These are phyloP conservation scores for Dolichoris vasculosae DNA, from an alignment of 1,140 invertebrate genomes.

Conservation along the genomic window DNA sequence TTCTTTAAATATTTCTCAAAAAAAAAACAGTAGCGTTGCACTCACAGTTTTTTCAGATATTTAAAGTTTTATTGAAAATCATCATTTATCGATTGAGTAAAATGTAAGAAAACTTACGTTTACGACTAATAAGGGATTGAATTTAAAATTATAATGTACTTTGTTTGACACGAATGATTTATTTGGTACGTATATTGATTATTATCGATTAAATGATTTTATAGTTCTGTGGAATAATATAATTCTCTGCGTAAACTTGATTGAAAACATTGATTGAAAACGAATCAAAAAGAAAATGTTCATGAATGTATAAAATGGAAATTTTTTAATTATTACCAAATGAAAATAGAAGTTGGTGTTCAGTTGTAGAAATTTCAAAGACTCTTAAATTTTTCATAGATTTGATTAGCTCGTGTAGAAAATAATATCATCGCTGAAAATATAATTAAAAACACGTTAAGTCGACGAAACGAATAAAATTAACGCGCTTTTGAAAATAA, in stretches of 20 bases:
- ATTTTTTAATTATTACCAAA: too few relatives aligned
- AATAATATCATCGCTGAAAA: background rate
- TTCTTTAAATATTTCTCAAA: background rate
- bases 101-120: constrained; percentile 17
- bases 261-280: too few relatives aligned
- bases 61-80: background rate
- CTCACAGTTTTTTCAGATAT: background rate
- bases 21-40: constrained; percentile 14
- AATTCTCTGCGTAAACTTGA: too few relatives aligned
- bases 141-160: constrained; percentile 19
- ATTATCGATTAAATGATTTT: constrained; percentile 5
- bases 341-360: background rate
- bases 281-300: too few relatives aligned
- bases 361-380: too few relatives aligned
- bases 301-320: too few relatives aligned
- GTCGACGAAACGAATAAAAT: too few relatives aligned
- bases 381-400: too few relatives aligned
- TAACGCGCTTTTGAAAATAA: background rate
- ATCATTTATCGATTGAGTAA: constrained; percentile 25
- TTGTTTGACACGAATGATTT: background rate
- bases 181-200: background rate
- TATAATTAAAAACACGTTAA: background rate
- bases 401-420: too few relatives aligned
- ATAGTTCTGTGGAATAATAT: too few relatives aligned
- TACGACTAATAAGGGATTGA: constrained; percentile 3